Conservation (phyloP, 2,113 vertebrate genomes). For the Cheirogaleus medius region DNA sequence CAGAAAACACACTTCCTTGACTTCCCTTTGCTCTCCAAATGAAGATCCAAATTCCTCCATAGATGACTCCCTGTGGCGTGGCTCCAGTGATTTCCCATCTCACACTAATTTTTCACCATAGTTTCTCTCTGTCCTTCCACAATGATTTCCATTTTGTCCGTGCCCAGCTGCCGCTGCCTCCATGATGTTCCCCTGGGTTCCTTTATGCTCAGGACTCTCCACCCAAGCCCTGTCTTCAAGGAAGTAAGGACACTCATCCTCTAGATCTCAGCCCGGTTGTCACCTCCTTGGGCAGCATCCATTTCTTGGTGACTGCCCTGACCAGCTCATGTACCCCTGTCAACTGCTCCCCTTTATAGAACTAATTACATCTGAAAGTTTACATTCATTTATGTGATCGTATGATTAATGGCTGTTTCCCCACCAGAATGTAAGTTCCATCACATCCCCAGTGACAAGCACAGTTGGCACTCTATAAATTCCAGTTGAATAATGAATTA, state of each 20-base stretch:
- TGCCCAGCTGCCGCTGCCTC: background rate
- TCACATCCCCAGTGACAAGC: background rate
- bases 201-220: background rate
- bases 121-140: background rate
- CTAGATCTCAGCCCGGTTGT: background rate
- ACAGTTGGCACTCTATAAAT: background rate
- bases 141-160: background rate
- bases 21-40: background rate
- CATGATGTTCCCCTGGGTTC: too few species aligned
- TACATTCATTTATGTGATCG: background rate
- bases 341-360: background rate
- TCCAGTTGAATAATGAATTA: conserved; percentile 16
- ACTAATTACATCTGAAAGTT: background rate
- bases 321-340: background rate
- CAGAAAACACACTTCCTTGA: background rate
- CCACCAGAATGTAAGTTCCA: background rate
- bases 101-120: background rate
- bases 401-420: background rate
- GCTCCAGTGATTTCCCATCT: background rate
- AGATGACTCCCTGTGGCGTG: background rate
- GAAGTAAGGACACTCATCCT: background rate
- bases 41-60: background rate
- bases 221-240: background rate
- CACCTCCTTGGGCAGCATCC: background rate
- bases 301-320: background rate